Evolutionary conservation across 2,888 invertebrate genomes (phyloP), one percentile per base, ranked within the genome.

Genomic region (Euplagia quadripunctaria): DNA sequence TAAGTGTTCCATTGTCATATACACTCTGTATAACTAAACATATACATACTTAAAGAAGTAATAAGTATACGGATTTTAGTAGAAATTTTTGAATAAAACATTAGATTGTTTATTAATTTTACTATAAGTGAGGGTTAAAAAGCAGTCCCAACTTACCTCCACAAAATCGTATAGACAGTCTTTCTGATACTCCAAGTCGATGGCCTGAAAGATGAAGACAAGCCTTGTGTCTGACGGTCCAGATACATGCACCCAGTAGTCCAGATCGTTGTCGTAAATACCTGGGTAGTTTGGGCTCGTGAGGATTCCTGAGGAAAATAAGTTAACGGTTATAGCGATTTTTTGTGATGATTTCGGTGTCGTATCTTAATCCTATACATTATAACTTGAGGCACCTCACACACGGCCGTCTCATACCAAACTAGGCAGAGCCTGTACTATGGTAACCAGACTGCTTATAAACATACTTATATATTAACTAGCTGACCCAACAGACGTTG

Each of bases 91-190:
- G 31, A 31, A 31, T 2, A 31, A 1, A 31, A 31, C 31, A 31
- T 31, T 31, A 31, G 31, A 4, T 9, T 46, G 43, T 8, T 3
- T 3, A 46, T 46, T 8, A 46, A 46, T 46, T 46, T 46, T n/a
- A 55, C n/a, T 9, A 2, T 9, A n/a, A n/a, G n/a, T 4, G n/a
- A 49, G n/a, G 3, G 12, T 42, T 41, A 55, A 43, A 17, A 68
- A 14, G 7, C 11, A n/a, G 16, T 12, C 41, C 6, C 1, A 42
- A 74, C 94, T 93, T 81, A 98, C 96, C 92, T 97, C 97, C 63
- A 98, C 96, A 89, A 96, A 98, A 91, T 98, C 98, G 89, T 98
- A 98, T 4, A 98, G 96, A 86, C 98, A 98, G 87, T 98, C 97
- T 75, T 97, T 96, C 92, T 98, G 98, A 72, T 96, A 95, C 91